phyloP scores from a whole-genome alignment of 2,113 vertebrate genomes.

The Panthera uncia region DNA sequence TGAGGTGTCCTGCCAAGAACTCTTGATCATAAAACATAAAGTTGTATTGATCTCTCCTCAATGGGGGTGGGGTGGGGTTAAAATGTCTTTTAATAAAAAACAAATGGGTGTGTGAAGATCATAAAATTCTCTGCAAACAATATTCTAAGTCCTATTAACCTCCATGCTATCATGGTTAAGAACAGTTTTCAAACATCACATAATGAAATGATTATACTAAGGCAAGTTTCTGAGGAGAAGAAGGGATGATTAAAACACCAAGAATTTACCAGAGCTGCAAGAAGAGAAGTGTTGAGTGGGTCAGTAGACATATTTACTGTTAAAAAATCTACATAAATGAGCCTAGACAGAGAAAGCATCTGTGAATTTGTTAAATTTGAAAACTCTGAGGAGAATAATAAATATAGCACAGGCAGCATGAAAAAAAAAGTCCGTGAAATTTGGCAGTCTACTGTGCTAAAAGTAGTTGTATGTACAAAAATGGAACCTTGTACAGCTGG shows the following conservation, averaged over 20 bases:
- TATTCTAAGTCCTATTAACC: slow-evolving; percentile 12
- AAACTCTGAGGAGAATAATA: slow-evolving; percentile 79
- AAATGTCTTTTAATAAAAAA: slow-evolving; percentile 55
- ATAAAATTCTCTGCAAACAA: slow-evolving; percentile 56
- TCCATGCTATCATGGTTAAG: background rate
- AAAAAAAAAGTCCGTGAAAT: slow-evolving; percentile 63
- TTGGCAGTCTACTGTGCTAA: slow-evolving; percentile 75
- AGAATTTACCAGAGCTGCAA: slow-evolving; percentile 54
- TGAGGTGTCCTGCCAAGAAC: slow-evolving; percentile 31
- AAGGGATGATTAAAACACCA: slow-evolving; percentile 59
- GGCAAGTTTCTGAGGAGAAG: slow-evolving; percentile 33
- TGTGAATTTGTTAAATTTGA: slow-evolving; percentile 82
- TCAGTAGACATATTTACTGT: slow-evolving; percentile 79
- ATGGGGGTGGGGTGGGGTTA: background rate
- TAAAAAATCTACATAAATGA: slow-evolving; percentile 78
- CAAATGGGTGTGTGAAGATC: background rate
- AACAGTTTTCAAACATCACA: slow-evolving; percentile 53
- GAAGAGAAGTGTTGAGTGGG: slow-evolving; percentile 75
- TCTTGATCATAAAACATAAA: slow-evolving; percentile 44
- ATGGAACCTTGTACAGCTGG: slow-evolving; percentile 71
- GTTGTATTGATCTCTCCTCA: slow-evolving; percentile 49
- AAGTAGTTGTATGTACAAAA: slow-evolving; percentile 72
- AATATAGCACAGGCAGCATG: slow-evolving; percentile 75
- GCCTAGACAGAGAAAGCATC: slow-evolving; percentile 78
- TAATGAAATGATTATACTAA: slow-evolving; percentile 58